These are phyloP conservation scores for Falco cherrug DNA, from an alignment of 2,797 vertebrate species.

Conservation along the genomic window DNA sequence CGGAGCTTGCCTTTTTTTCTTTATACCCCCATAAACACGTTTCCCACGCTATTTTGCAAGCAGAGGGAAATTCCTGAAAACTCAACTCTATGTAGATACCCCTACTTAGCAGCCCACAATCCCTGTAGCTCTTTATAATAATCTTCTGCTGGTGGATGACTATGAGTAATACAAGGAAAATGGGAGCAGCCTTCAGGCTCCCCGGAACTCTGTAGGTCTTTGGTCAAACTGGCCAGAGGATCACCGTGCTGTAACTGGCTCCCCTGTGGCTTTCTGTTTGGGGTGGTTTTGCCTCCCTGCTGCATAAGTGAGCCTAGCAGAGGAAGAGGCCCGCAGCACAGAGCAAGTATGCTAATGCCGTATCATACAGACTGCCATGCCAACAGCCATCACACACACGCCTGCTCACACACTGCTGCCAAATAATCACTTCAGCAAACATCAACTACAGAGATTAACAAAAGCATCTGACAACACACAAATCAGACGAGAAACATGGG, in stretches of 20 bases:
- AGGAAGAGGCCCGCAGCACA: background rate
- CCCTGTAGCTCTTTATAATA: background rate
- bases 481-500: background rate
- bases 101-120: background rate
- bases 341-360: conserved; percentile 27
- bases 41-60: background rate
- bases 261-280: background rate
- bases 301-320: background rate
- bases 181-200: background rate
- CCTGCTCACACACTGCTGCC: conserved; percentile 19
- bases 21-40: background rate
- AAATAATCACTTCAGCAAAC: conserved; percentile 64
- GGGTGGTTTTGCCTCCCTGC: background rate
- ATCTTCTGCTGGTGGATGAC: background rate
- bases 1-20: background rate
- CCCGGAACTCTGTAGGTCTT: background rate
- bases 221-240: background rate
- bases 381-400: conserved; percentile 36
- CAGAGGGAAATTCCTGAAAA: background rate
- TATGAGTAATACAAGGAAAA: background rate
- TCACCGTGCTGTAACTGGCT: rapidly evolving
- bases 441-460: conserved; percentile 48
- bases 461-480: conserved; percentile 48
- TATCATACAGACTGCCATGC: conserved; percentile 30
- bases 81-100: background rate